A percentile compares a stretch with the other conserved stretches of the same genome.
These are phyloP conservation scores for Chrysopilus asiliformis DNA, from an alignment of 2,888 invertebrate genomes.

Conservation along the genomic window DNA sequence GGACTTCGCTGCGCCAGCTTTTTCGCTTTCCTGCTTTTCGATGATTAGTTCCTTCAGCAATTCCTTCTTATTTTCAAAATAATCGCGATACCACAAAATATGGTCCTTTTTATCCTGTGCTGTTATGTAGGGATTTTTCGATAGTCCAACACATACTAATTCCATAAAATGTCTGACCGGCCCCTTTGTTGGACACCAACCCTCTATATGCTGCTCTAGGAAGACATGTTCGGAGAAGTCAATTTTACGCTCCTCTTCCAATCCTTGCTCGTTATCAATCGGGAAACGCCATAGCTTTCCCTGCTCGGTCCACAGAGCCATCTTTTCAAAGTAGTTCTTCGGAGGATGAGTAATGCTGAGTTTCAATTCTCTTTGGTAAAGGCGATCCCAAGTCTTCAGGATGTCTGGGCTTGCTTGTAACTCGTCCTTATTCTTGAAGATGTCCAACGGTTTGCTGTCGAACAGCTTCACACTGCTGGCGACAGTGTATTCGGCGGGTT, in stretches of 20 bases:
- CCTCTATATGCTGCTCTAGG: constrained; percentile 69
- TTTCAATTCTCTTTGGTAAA: constrained; percentile 53
- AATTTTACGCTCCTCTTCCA: constrained; percentile 49
- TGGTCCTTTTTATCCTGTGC: constrained; percentile 78
- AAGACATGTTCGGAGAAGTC: constrained; percentile 93
- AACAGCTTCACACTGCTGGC: constrained; percentile 47
- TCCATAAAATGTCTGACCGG: constrained; percentile 97
- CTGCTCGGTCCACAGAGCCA: constrained; percentile 86
- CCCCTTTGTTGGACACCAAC: constrained; percentile 81
- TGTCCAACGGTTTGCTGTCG: constrained; percentile 46
- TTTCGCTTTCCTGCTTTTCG: constrained; percentile 1
- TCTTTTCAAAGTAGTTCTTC: constrained; percentile 81
- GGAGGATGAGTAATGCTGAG: constrained; percentile 59
- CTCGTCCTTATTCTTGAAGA: constrained; percentile 39
- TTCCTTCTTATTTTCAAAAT: constrained; percentile 68
- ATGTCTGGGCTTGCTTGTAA: constrained; percentile 25
- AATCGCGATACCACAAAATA: constrained; percentile 82
- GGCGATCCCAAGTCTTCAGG: constrained; percentile 52
- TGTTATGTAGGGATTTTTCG: constrained; percentile 85
- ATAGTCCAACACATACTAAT: constrained; percentile 80
- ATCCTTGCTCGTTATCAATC: constrained; percentile 89
- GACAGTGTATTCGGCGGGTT: constrained; percentile 7
- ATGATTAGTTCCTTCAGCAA: constrained; percentile 38
- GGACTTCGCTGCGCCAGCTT: too few relatives aligned
- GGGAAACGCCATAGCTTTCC: constrained; percentile 96